Evolutionary conservation across 1,140 invertebrate genomes (phyloP).

Genomic region (Drosophila nannoptera): DNA sequence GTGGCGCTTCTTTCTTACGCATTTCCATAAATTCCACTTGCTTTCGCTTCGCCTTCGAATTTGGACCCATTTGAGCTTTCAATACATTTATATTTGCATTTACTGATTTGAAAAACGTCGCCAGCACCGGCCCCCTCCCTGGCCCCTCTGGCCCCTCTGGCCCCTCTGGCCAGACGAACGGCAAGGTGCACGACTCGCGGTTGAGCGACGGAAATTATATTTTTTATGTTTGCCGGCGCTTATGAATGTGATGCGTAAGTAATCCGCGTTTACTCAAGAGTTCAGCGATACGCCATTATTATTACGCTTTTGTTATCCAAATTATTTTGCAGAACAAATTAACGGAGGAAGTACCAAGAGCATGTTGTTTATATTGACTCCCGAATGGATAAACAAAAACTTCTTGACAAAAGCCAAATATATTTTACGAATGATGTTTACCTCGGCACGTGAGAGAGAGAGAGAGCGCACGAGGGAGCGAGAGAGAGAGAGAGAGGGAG

Average conservation of each 20-base stretch:
- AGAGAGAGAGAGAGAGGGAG: too few species aligned
- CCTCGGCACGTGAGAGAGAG: too few species aligned
- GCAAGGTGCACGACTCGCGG: conserved; percentile 12
- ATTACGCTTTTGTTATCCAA: not conserved
- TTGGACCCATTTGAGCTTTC: conserved; percentile 49
- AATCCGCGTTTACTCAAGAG: conserved; percentile 35
- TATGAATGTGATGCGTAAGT: conserved; percentile 34
- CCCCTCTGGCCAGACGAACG: not conserved
- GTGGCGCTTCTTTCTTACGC: conserved; percentile 26
- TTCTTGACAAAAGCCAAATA: not conserved
- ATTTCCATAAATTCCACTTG: conserved; percentile 46
- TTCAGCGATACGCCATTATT: conserved; percentile 19
- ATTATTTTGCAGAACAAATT: conserved; percentile 17
- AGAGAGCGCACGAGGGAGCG: too few species aligned
- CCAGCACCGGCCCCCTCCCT: not conserved
- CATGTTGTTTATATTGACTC: not conserved
- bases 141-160: too few species aligned
- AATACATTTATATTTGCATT: conserved; percentile 55
- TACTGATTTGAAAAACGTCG: conserved; percentile 46
- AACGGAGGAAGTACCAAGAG: not conserved
- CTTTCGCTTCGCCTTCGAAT: conserved; percentile 25
- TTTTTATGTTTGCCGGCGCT: conserved; percentile 33
- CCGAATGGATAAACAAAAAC: not conserved
- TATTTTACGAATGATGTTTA: not conserved
- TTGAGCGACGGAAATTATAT: conserved; percentile 14